Evolutionary conservation across 2,797 vertebrate genomes (phyloP).

Genomic region (Sebastes matsubarae): DNA sequence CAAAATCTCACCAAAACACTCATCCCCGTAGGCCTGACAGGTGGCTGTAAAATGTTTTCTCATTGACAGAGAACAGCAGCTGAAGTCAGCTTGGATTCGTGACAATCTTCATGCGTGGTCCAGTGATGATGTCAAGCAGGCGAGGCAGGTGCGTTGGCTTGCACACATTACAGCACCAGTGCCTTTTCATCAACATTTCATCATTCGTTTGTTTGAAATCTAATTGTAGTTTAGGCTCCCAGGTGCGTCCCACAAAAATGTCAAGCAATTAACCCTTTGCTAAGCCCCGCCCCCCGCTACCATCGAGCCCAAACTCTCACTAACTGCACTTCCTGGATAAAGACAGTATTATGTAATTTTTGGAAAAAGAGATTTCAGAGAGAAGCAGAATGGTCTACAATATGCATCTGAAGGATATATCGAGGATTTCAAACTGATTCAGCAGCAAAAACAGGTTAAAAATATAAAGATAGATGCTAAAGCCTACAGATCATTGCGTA

Average conservation of each 20-base stretch:
- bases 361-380: too few relatives aligned
- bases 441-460: too few relatives aligned
- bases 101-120: background rate
- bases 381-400: too few relatives aligned
- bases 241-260: background rate
- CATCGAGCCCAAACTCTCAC: too few relatives aligned
- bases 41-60: background rate
- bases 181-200: slow-evolving; percentile 5
- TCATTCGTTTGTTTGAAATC: background rate
- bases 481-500: too few relatives aligned
- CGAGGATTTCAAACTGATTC: too few relatives aligned
- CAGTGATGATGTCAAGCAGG: background rate
- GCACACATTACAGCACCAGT: background rate
- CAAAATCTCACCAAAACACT: background rate
- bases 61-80: background rate
- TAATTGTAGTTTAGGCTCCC: background rate
- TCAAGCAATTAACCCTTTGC: background rate
- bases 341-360: too few relatives aligned
- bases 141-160: background rate
- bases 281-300: too few relatives aligned
- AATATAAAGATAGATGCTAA: too few relatives aligned
- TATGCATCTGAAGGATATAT: too few relatives aligned
- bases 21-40: background rate
- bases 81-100: background rate
- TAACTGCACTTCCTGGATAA: too few relatives aligned